A percentile compares a stretch with the other conserved stretches of the same genome.
Conservation (phyloP, 2,888 invertebrate genomes). For the Hecatera dysodea region DNA sequence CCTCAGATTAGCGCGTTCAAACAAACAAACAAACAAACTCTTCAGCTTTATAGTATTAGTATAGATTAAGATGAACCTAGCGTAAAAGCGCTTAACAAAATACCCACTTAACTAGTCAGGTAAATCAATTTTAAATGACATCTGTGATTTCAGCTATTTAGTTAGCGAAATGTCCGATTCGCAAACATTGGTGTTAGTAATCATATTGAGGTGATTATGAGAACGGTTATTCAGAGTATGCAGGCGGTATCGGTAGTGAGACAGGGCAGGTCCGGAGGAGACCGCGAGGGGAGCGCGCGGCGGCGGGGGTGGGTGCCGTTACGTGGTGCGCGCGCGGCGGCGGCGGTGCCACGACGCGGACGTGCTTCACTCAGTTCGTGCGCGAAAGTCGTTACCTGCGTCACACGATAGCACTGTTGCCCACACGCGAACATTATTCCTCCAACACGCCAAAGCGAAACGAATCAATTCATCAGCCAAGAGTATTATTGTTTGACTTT, state of each 20-base stretch:
- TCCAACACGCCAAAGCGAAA: constrained; percentile 75
- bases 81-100: neutral
- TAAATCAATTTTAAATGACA: neutral
- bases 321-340: constrained; percentile 85
- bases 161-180: neutral
- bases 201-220: constrained; percentile 24
- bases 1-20: too few species aligned
- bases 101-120: neutral
- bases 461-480: constrained; percentile 76
- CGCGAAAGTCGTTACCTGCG: constrained; percentile 90
- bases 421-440: constrained; percentile 83
- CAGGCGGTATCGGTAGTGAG: constrained; percentile 64
- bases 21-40: too few species aligned
- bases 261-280: constrained; percentile 74
- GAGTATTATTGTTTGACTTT: constrained; percentile 72
- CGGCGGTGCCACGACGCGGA: constrained; percentile 86
- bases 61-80: neutral
- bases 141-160: neutral
- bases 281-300: constrained; percentile 60
- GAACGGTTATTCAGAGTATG: constrained; percentile 51
- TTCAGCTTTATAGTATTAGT: too few species aligned
- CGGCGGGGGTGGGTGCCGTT: constrained; percentile 82
- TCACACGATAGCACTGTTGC: constrained; percentile 84
- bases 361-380: constrained; percentile 91
- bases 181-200: constrained; percentile 14